Base-by-base conservation (phyloP, 2,888 invertebrate species). In the Coronaproctus castanopsis region DNA sequence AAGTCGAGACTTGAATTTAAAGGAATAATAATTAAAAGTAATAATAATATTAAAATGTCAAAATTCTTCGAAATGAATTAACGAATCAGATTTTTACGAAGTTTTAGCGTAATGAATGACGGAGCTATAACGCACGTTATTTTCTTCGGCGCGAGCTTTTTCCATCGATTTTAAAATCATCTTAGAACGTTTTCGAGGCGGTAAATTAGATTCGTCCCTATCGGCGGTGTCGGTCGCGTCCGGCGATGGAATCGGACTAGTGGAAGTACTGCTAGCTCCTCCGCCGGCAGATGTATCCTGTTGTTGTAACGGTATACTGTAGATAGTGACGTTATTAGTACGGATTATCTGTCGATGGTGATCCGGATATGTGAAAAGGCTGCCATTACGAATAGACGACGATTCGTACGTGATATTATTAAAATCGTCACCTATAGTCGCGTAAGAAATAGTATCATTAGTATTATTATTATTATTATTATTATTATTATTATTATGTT, bases 41-140 rank as follows among this genome's bases (percentile, higher is more conserved):
- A n/a, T n/a, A n/a, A n/a, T n/a, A n/a, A n/a, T n/a, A n/a, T n/a
- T n/a, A n/a, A n/a, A n/a, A n/a, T n/a, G n/a, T n/a, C n/a, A n/a
- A n/a, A n/a, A n/a, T n/a, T n/a, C n/a, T n/a, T n/a, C n/a, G n/a
- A n/a, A n/a, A n/a, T n/a, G n/a, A n/a, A n/a, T n/a, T n/a, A n/a
- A n/a, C n/a, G n/a, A n/a, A n/a, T n/a, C n/a, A n/a, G n/a, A n/a
- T n/a, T n/a, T n/a, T n/a, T n/a, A n/a, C n/a, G n/a, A n/a, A n/a
- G 59, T 52, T 24, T 63, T 65, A n/a, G 89, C 90, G 70, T 87
- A 90, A 66, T 87, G 87, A 70, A 89, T 90, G 55, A 90, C 90
- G 2, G 89, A 87, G 69, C 77, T 82, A 70, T 77, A 73, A 59
- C 78, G 72, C 66, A 75, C 72, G 60, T 73, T 70, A 58, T 72